Evolutionary conservation across 2,888 invertebrate species (phyloP).

Genomic region (Lypha dubia): DNA sequence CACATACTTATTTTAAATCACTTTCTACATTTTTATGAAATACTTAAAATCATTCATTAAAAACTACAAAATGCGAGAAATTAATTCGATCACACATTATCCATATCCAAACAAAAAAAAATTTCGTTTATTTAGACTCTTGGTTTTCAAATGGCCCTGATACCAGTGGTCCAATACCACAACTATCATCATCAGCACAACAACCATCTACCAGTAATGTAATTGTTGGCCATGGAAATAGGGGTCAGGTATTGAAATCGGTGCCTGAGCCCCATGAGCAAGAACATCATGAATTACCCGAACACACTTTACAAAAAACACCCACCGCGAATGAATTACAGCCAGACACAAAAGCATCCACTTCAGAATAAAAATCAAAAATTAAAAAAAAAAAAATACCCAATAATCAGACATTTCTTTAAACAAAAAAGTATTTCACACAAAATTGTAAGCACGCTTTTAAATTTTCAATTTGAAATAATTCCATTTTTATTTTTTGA

Average conservation of each 20-base stretch:
- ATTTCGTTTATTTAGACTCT: slow-evolving; percentile 64
- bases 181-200: slow-evolving; percentile 40
- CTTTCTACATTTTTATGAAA: neutral
- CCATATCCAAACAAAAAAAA: slow-evolving; percentile 40
- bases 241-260: slow-evolving; percentile 60
- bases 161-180: slow-evolving; percentile 53
- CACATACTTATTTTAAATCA: slow-evolving; percentile 1
- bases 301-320: slow-evolving; percentile 71
- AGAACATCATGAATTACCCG: slow-evolving; percentile 54
- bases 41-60: slow-evolving; percentile 3
- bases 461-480: slow-evolving; percentile 40
- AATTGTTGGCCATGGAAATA: slow-evolving; percentile 36
- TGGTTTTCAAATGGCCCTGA: slow-evolving; percentile 57
- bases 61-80: slow-evolving; percentile 5
- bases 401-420: slow-evolving; percentile 21
- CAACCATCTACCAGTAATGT: slow-evolving; percentile 44
- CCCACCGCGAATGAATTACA: slow-evolving; percentile 62
- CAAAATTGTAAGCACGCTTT: slow-evolving; percentile 71
- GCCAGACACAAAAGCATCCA: slow-evolving; percentile 69
- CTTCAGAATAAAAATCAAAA: slow-evolving; percentile 61
- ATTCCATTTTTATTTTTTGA: slow-evolving; percentile 33
- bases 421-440: slow-evolving; percentile 42
- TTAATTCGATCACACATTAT: slow-evolving; percentile 30
- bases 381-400: slow-evolving; percentile 8
- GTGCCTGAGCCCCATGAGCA: slow-evolving; percentile 48